Evolutionary conservation across 2,797 vertebrate species (phyloP).

Genomic region (Eulemur rubriventer): DNA sequence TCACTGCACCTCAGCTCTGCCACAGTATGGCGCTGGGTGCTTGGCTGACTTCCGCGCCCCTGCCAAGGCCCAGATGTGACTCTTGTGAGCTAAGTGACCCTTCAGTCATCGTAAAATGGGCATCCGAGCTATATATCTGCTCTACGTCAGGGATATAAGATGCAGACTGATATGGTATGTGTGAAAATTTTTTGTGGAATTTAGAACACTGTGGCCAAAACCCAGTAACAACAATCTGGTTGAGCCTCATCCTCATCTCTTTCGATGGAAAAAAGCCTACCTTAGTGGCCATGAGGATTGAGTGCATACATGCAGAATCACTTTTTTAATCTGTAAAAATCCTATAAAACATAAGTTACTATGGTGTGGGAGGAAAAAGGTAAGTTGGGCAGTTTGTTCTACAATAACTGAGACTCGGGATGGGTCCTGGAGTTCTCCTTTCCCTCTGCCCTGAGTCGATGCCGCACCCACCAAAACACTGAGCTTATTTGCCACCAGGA

Average conservation of each 20-base stretch:
- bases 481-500: not conserved
- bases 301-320: not conserved
- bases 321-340: not conserved
- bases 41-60: too few relatives aligned
- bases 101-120: not conserved
- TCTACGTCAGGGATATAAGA: not conserved
- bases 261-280: not conserved
- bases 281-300: not conserved
- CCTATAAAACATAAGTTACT: not conserved
- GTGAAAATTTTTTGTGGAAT: not conserved
- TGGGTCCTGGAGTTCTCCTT: not conserved
- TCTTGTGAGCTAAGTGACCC: not conserved
- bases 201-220: not conserved
- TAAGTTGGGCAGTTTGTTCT: not conserved
- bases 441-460: not conserved
- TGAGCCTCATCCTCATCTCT: not conserved
- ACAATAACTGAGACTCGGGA: not conserved
- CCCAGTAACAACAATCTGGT: not conserved
- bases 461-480: too few relatives aligned
- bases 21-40: not conserved
- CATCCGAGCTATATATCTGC: not conserved
- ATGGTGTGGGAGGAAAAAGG: not conserved
- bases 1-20: not conserved
- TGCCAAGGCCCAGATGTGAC: not conserved
- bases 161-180: rapidly evolving